phyloP scores from a whole-genome alignment of 30 jellyfish, hydroid and myxozoan genomes.

The Turritopsis rubra region DNA sequence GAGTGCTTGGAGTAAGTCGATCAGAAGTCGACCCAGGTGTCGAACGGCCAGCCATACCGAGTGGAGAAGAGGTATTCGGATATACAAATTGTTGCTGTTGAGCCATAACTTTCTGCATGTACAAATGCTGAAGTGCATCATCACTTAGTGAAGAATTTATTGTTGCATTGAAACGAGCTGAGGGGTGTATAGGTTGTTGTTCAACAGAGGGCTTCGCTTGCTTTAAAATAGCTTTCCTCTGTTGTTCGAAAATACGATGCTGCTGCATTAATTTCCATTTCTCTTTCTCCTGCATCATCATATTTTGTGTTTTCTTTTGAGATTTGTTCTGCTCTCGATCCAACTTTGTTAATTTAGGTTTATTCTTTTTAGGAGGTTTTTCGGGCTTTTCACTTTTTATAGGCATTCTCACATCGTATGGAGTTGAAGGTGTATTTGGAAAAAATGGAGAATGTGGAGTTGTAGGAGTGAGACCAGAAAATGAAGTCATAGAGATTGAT shows the following conservation, averaged over 20 bases:
- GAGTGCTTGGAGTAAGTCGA: conserved; percentile 10
- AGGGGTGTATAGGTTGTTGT: conserved; percentile 26
- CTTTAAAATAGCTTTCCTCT: conserved; percentile 35
- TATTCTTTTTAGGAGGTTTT: conserved; percentile 38
- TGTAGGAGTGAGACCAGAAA: conserved; percentile 64
- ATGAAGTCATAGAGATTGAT: conserved; percentile 19
- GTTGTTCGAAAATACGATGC: conserved; percentile 73
- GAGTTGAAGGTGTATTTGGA: conserved; percentile 38
- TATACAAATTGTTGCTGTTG: neutral
- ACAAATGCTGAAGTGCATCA: conserved; percentile 19
- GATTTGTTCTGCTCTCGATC: conserved; percentile 64
- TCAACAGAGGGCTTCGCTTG: conserved; percentile 5
- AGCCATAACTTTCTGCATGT: conserved; percentile 5
- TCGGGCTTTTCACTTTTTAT: conserved; percentile 26
- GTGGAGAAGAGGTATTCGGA: neutral
- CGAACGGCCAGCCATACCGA: neutral
- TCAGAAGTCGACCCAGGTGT: neutral
- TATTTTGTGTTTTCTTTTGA: conserved; percentile 48
- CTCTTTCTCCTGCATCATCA: conserved; percentile 55
- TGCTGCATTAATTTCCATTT: conserved; percentile 71
- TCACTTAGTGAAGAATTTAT: conserved; percentile 19
- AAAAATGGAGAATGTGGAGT: conserved; percentile 62
- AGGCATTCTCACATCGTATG: neutral
- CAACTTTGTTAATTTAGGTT: conserved; percentile 9
- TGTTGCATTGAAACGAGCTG: conserved; percentile 33